Base-by-base conservation (phyloP, 2,888 invertebrate species). In the Colostygia pectinataria region DNA sequence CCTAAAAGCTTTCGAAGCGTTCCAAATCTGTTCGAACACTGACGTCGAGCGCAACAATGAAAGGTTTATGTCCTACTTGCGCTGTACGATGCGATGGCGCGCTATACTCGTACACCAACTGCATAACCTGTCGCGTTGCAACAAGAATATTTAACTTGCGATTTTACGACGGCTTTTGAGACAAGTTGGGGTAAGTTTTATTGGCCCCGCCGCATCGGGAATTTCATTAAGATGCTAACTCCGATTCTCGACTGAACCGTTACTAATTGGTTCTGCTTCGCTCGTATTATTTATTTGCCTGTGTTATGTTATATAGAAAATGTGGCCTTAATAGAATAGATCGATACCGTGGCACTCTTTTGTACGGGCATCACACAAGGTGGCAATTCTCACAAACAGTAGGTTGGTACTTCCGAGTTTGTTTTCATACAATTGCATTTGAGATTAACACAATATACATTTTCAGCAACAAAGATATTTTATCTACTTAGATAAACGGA, bases 201-300 rank as follows among this genome's bases (percentile, higher is more conserved):
- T 44, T 50, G 44, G 54, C 43, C 28, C 28, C 43, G 46, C 57
- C 47, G 61, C 61, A 63, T 57, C 44, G 64, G 68, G 77, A 76
- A 80, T 78, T 80, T 77, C 74, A 80, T 77, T 80, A 79, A 57
- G 57, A 66, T 59, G 45, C 66, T 53, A 72, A 74, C 71, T 73
- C 64, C 62, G 60, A 70, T 71, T 65, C 66, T 65, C 66, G 50
- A 40, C 44, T 48, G 72, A 71, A 71, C 72, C 71, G 68, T 66
- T 40, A 67, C 69, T 80, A 78, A 79, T 80, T 78, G 70, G 66
- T 71, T 71, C 68, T 52, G 61, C 66, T 47, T 39, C 50, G 62
- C 56, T 53, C 59, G 47, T 61, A 70, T 71, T 79, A 75, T 77
- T 77, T 78, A 77, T 77, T 74, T 70, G 60, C 52, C 54, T 59